Base-by-base conservation (phyloP, 2,113 vertebrate species). In the Anas platyrhynchos region DNA sequence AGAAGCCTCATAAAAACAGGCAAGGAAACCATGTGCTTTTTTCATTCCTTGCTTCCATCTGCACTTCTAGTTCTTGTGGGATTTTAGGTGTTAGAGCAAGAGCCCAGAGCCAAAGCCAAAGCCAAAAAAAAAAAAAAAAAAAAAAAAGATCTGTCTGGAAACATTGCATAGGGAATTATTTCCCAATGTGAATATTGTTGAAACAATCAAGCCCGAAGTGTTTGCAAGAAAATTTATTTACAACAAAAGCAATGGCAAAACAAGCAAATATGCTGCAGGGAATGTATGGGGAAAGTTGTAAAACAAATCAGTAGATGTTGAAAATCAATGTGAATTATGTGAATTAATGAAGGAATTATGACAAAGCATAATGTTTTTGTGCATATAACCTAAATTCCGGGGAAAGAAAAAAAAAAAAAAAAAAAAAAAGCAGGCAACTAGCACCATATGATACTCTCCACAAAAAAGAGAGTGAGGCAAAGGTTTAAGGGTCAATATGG, bases 11-110 rank as follows among this genome's bases (percentile, higher is more conserved):
- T 76, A 87, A 85, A 34, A 34, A 62, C 1, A 2, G 44, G 59
- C 0, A 0, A 75, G 44, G 52, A 18, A 73, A 41, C 0, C 0
- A 4, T 0, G 0, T 66, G 22, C 0, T 65, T 72, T 87, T 87
- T 82, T 86, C 20, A 58, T 91, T 94, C 73, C n/a, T 87, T 89
- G 9, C 31, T 89, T 94, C 59, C 22, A 71, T 77, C 67, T 85
- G 31, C 41, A 74, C 50, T 86, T 91, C 48, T 77, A 10, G 3
- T 75, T 91, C 86, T 88, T 88, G 20, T 67, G 79, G 67, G 82
- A 87, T 71, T 82, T 38, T 12, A 89, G 9, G 29, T 55, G 22
- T 66, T 76, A 62, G 54, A 87, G 34, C 26, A 79, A 89, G 29
- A 69, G 44, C 71, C 92, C 34, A 91, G 79, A 96, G 58, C 23